Percentiles rank a stretch among this genome's conserved stretches.
These are phyloP conservation scores for Spilosoma lubricipeda DNA, from an alignment of 2,888 invertebrate species.

Conservation along the genomic window DNA sequence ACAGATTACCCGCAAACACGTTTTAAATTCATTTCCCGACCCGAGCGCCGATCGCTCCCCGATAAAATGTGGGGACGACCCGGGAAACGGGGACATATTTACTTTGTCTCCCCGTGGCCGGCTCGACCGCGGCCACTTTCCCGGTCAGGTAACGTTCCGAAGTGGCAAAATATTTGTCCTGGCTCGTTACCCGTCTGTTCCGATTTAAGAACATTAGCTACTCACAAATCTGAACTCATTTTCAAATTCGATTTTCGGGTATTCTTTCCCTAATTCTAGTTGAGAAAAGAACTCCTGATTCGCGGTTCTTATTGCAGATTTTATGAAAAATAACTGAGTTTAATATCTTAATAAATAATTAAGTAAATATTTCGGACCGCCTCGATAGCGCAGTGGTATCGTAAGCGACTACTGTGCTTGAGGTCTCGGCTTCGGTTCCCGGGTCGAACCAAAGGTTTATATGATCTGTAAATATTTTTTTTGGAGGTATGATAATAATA, in stretches of 20 bases:
- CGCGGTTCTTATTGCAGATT: too few species aligned
- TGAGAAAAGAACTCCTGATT: slow-evolving; percentile 26
- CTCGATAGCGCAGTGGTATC: too few species aligned
- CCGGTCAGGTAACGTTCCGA: slow-evolving; percentile 83
- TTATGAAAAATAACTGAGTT: neutral
- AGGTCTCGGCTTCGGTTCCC: too few species aligned
- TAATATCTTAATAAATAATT: too few species aligned
- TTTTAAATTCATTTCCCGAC: slow-evolving; percentile 87
- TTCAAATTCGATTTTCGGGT: slow-evolving; percentile 54
- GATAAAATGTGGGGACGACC: slow-evolving; percentile 85
- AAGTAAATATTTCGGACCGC: too few species aligned
- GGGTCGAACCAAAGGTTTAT: too few species aligned
- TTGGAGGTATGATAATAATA: too few species aligned
- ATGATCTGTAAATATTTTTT: too few species aligned
- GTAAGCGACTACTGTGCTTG: too few species aligned
- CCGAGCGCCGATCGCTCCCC: slow-evolving; percentile 84
- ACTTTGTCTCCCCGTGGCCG: slow-evolving; percentile 82
- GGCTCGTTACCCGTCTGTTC: slow-evolving; percentile 78
- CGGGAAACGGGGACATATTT: slow-evolving; percentile 84
- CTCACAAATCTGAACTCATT: slow-evolving; percentile 66
- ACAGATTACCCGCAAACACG: slow-evolving; percentile 87
- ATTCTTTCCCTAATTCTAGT: slow-evolving; percentile 45
- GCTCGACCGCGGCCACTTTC: slow-evolving; percentile 79
- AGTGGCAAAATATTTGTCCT: slow-evolving; percentile 85
- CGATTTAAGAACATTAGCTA: slow-evolving; percentile 81